phyloP scores from a whole-genome alignment of 1,140 invertebrate species.

The Drosophila pachea region DNA sequence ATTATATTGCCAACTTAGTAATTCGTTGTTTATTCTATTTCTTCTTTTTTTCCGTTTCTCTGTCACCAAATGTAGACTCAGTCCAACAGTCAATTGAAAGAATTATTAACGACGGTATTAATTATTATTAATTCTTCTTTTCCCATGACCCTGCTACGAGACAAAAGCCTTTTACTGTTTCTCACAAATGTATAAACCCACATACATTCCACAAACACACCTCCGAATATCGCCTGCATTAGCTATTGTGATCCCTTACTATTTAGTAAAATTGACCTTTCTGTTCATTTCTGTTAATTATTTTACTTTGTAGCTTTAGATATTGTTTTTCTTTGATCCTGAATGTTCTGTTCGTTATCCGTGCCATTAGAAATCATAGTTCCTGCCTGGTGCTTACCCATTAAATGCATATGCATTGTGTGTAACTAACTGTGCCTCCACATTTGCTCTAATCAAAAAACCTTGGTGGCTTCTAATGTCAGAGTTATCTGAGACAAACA shows the following conservation, averaged over 20 bases:
- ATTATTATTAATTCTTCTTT: conserved; percentile 69
- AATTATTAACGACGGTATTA: conserved; percentile 78
- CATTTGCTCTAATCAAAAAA: conserved; percentile 30
- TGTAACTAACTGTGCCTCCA: conserved; percentile 41
- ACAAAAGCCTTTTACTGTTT: conserved; percentile 15
- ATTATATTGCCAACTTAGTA: conserved; percentile 75
- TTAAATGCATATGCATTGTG: neutral
- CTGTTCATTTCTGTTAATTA: neutral
- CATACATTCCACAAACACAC: neutral
- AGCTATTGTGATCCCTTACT: conserved; percentile 15
- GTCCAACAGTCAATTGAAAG: conserved; percentile 79
- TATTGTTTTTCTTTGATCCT: conserved; percentile 11
- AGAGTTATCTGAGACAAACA: conserved; percentile 12
- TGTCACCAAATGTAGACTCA: conserved; percentile 78
- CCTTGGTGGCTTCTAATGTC: conserved; percentile 27
- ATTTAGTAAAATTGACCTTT: conserved; percentile 12
- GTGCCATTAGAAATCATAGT: conserved; percentile 10
- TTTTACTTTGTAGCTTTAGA: conserved; percentile 19
- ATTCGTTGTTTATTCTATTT: conserved; percentile 78
- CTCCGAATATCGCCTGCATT: conserved; percentile 22
- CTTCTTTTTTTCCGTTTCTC: conserved; percentile 77
- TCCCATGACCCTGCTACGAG: conserved; percentile 24
- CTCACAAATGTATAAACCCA: conserved; percentile 8
- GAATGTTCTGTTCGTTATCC: conserved; percentile 24
- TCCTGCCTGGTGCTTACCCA: neutral